Conservation (phyloP, 2,888 invertebrate genomes). For the Lasioglossum vierecki region DNA sequence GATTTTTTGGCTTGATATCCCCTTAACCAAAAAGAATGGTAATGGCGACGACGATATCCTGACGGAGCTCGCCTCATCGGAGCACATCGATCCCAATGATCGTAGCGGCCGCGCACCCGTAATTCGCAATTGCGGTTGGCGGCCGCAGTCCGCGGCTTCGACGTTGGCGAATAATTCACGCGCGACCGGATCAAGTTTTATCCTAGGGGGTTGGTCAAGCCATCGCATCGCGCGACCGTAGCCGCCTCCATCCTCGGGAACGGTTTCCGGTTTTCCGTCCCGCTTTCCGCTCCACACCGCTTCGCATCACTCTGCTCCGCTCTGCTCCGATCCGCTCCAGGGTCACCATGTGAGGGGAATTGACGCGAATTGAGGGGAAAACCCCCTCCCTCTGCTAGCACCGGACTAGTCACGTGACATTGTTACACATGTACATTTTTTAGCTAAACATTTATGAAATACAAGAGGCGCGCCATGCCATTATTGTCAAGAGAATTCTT, state of each 20-base stretch:
- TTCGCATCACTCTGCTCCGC: constrained; percentile 5
- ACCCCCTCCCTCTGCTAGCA: too few relatives aligned
- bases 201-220: constrained; percentile 38
- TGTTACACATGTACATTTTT: too few relatives aligned
- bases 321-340: neutral
- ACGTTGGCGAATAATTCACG: constrained; percentile 67
- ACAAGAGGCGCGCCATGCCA: too few relatives aligned
- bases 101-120: constrained; percentile 54
- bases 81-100: constrained; percentile 56
- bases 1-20: neutral
- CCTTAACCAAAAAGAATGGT: neutral
- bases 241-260: neutral
- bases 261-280: neutral
- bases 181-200: constrained; percentile 67
- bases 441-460: too few relatives aligned
- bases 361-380: too few relatives aligned
- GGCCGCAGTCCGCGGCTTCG: constrained; percentile 39
- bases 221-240: neutral
- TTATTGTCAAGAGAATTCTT: too few relatives aligned
- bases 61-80: neutral
- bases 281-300: neutral
- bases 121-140: constrained; percentile 70
- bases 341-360: too few relatives aligned
- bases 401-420: too few relatives aligned
- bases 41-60: neutral